phyloP scores from a whole-genome alignment of 2,797 vertebrate genomes.

The Choloepus didactylus region DNA sequence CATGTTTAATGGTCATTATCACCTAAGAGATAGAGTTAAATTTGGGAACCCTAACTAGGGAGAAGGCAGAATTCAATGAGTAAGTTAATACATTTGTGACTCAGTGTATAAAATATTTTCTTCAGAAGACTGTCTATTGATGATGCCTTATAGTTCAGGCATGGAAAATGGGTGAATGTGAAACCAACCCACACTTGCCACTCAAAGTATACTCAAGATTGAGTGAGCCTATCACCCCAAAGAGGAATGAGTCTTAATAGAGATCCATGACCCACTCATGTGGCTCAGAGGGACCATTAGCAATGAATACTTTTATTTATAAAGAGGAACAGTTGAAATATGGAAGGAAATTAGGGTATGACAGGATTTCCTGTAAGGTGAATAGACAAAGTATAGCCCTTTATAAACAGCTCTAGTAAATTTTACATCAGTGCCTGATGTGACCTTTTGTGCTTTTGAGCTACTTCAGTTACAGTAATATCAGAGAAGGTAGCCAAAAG shows the following conservation, averaged over 20 bases:
- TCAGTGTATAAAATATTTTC: background rate
- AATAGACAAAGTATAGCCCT: background rate
- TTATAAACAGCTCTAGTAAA: constrained; percentile 20
- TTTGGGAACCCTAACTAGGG: background rate
- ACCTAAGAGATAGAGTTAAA: background rate
- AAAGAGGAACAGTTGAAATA: background rate
- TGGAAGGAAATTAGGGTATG: constrained; percentile 46
- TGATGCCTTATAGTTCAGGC: background rate
- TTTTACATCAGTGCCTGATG: constrained; percentile 12
- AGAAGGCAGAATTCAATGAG: background rate
- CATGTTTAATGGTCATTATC: background rate
- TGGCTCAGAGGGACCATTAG: background rate
- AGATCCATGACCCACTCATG: accelerated
- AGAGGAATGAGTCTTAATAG: background rate
- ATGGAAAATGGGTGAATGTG: background rate
- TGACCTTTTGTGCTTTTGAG: constrained; percentile 65
- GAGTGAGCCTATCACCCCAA: background rate
- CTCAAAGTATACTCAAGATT: background rate
- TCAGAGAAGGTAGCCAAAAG: constrained; percentile 48
- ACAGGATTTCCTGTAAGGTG: constrained; percentile 51
- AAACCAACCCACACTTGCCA: background rate
- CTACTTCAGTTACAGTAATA: constrained; percentile 56
- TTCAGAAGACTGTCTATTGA: background rate
- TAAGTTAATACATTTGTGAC: background rate
- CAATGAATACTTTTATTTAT: background rate